These are phyloP conservation scores for Tetramorium alpestre DNA, from an alignment of 1,140 invertebrate genomes.

Conservation along the genomic window DNA sequence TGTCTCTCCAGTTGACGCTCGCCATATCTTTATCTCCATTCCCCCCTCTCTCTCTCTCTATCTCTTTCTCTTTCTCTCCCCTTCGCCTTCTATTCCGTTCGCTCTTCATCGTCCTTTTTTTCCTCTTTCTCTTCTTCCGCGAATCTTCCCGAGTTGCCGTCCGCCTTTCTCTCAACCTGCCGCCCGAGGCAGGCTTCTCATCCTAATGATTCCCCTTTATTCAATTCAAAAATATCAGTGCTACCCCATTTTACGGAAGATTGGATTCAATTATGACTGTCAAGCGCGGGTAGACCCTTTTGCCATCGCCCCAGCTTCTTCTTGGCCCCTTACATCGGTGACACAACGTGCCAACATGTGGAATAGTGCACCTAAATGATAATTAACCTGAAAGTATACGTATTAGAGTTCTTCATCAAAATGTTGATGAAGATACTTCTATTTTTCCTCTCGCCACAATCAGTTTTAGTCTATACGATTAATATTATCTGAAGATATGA, in stretches of 20 bases:
- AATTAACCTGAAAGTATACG: neutral
- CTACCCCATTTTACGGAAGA: slow-evolving; percentile 75
- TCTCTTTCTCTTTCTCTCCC: slow-evolving; percentile 57
- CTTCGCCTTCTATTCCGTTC: slow-evolving; percentile 38
- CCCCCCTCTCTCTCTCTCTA: slow-evolving; percentile 56
- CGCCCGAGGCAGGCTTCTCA: slow-evolving; percentile 67
- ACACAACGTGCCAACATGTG: slow-evolving; percentile 12
- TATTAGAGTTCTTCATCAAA: neutral
- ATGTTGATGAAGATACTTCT: neutral
- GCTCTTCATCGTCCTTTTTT: slow-evolving; percentile 24
- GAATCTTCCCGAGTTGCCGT: slow-evolving; percentile 28
- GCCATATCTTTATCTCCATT: slow-evolving; percentile 24
- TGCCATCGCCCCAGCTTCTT: slow-evolving; percentile 3
- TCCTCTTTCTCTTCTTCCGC: slow-evolving; percentile 23
- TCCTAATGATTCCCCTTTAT: slow-evolving; percentile 81
- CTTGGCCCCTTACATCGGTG: neutral
- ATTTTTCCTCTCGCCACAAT: neutral
- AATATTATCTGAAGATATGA: neutral
- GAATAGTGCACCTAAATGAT: neutral
- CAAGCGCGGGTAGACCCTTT: slow-evolving; percentile 39
- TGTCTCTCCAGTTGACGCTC: slow-evolving; percentile 58
- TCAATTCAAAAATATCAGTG: slow-evolving; percentile 81
- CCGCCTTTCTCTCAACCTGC: slow-evolving; percentile 38
- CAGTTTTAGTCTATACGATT: neutral
- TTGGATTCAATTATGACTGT: slow-evolving; percentile 77